Evolutionary conservation across 2,797 vertebrate species (phyloP).

Genomic region (Acanthopagrus latus): DNA sequence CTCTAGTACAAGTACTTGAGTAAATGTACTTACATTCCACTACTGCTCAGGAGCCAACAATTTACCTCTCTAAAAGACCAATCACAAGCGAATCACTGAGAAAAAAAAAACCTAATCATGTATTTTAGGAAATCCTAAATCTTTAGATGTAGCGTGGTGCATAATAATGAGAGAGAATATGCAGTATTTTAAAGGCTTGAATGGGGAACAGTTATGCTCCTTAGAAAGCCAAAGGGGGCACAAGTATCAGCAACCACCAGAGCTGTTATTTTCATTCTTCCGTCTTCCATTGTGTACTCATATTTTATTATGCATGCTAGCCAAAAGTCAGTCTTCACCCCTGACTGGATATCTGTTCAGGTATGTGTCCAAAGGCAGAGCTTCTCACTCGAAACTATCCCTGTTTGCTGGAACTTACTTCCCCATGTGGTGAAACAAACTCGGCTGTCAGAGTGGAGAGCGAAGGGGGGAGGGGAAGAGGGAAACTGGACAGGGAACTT

Average conservation of each 20-base stretch:
- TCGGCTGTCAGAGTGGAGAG: slow-evolving; percentile 44
- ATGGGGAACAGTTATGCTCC: neutral
- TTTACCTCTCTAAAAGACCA: neutral
- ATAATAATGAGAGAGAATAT: neutral
- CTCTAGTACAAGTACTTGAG: neutral
- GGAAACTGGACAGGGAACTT: slow-evolving; percentile 77
- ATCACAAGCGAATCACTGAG: neutral
- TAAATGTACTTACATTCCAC: neutral
- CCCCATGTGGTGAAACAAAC: slow-evolving; percentile 66
- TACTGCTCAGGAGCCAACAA: neutral
- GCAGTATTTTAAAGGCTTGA: neutral
- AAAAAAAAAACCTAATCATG: neutral
- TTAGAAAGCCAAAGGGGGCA: neutral
- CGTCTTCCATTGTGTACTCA: neutral
- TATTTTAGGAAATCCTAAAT: neutral
- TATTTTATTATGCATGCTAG: neutral
- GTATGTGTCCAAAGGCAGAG: slow-evolving; percentile 54
- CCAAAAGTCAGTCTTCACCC: neutral
- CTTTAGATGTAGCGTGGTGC: neutral
- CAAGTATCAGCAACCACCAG: too few species aligned
- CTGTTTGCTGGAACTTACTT: slow-evolving; percentile 70
- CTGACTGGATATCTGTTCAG: neutral
- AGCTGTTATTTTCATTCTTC: neutral
- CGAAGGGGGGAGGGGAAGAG: slow-evolving; percentile 37
- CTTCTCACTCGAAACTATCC: slow-evolving; percentile 56